phyloP scores from a whole-genome alignment of 1,140 invertebrate genomes.

The Macrobrachium nipponense region DNA sequence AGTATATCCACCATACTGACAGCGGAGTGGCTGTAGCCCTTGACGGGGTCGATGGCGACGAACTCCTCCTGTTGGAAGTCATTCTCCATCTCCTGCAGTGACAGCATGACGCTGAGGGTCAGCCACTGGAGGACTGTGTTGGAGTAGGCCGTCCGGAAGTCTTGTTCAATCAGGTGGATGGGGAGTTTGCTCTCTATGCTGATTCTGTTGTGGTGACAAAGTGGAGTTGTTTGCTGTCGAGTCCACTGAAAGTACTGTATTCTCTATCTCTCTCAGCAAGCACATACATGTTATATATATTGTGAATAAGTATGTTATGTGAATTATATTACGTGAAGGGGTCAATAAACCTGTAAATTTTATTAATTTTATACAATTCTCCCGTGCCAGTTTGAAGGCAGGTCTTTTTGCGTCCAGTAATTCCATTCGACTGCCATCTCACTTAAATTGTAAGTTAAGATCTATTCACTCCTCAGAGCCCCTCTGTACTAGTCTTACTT shows the following conservation, averaged over 20 bases:
- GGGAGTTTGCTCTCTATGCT: slow-evolving; percentile 31
- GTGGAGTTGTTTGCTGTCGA: too few relatives aligned
- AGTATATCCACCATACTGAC: slow-evolving; percentile 42
- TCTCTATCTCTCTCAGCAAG: not conserved
- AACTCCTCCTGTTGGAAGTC: slow-evolving; percentile 39
- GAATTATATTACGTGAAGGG: too few relatives aligned
- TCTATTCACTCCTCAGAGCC: too few relatives aligned
- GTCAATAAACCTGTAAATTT: too few relatives aligned
- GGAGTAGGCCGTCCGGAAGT: slow-evolving; percentile 30
- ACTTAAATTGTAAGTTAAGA: too few relatives aligned
- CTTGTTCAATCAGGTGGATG: slow-evolving; percentile 39
- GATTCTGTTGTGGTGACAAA: slow-evolving; percentile 3
- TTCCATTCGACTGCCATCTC: too few relatives aligned
- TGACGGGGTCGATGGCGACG: slow-evolving; percentile 28
- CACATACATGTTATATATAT: too few relatives aligned
- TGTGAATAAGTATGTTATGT: too few relatives aligned
- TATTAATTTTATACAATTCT: too few relatives aligned
- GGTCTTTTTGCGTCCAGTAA: too few relatives aligned
- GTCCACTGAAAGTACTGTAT: not conserved
- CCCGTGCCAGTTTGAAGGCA: too few relatives aligned
- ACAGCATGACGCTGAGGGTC: slow-evolving; percentile 39
- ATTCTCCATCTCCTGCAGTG: slow-evolving; percentile 31
- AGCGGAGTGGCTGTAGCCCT: slow-evolving; percentile 44
- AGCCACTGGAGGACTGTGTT: slow-evolving; percentile 28
- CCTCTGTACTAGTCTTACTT: not conserved